Evolutionary conservation across 2,113 vertebrate genomes (phyloP).

Genomic region (Periophthalmodon schlosseri): DNA sequence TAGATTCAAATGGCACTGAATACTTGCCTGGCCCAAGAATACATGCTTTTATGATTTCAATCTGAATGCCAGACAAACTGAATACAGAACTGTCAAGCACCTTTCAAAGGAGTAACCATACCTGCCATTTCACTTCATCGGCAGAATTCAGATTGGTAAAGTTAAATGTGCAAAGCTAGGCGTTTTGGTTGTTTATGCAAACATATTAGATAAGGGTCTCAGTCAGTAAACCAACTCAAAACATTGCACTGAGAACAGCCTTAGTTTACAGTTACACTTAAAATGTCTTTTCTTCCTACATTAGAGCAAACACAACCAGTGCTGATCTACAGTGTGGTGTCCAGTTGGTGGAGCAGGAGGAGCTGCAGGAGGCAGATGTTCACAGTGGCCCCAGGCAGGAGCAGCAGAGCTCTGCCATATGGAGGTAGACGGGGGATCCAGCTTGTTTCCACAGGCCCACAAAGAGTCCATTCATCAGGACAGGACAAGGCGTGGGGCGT

Average conservation of each 20-base stretch:
- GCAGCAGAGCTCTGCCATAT: constrained; percentile 76
- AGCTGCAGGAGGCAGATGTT: constrained; percentile 77
- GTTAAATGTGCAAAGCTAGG: constrained; percentile 62
- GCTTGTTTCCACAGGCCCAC: constrained; percentile 77
- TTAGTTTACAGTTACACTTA: neutral
- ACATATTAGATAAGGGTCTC: constrained; percentile 62
- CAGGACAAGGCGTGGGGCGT: constrained; percentile 58
- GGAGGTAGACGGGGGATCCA: constrained; percentile 72
- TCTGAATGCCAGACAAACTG: neutral
- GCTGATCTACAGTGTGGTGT: constrained; percentile 7
- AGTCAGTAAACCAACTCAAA: constrained; percentile 16
- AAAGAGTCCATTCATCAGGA: constrained; percentile 77
- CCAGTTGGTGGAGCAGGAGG: constrained; percentile 50
- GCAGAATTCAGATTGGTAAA: constrained; percentile 51
- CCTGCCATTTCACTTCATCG: constrained; percentile 55
- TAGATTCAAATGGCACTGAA: constrained; percentile 11
- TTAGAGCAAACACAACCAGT: neutral
- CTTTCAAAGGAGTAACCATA: constrained; percentile 42
- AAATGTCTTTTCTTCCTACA: neutral
- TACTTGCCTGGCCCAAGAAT: neutral
- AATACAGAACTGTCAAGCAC: neutral
- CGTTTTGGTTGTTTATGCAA: constrained; percentile 68
- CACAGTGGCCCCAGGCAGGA: constrained; percentile 66
- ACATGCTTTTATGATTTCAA: no score
- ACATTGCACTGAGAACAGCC: constrained; percentile 18